Conservation (phyloP, 2,888 invertebrate genomes). For the Oligia latruncula region DNA sequence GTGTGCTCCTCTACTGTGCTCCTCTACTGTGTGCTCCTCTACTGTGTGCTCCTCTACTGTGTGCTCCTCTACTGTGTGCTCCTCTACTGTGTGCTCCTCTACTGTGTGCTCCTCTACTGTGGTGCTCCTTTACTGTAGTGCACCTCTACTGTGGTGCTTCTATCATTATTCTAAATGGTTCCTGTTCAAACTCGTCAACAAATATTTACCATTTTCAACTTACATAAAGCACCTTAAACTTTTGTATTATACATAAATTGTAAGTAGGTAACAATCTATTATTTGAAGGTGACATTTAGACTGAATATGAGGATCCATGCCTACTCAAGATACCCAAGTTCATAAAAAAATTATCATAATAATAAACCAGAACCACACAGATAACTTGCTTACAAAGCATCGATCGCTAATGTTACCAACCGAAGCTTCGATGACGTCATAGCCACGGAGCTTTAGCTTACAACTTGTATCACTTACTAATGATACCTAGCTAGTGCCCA, state of each 20-base stretch:
- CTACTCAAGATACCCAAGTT: background rate
- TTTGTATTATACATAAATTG: background rate
- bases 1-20: too few relatives aligned
- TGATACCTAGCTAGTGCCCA: background rate
- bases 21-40: too few relatives aligned
- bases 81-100: too few relatives aligned
- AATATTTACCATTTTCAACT: background rate
- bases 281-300: background rate
- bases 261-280: background rate
- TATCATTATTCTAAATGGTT: background rate
- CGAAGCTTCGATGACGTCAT: slow-evolving; percentile 41
- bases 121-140: too few relatives aligned
- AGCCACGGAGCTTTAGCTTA: background rate
- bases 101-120: too few relatives aligned
- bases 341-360: background rate
- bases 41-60: too few relatives aligned
- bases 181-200: background rate
- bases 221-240: background rate
- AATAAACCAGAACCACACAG: background rate
- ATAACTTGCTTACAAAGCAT: background rate
- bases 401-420: slow-evolving; percentile 5
- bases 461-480: background rate
- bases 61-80: too few relatives aligned
- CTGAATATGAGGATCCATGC: background rate
- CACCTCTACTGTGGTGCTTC: too few relatives aligned